Evolutionary conservation across 1,140 invertebrate genomes (phyloP).

Genomic region (Yoshiicerus persimilis): DNA sequence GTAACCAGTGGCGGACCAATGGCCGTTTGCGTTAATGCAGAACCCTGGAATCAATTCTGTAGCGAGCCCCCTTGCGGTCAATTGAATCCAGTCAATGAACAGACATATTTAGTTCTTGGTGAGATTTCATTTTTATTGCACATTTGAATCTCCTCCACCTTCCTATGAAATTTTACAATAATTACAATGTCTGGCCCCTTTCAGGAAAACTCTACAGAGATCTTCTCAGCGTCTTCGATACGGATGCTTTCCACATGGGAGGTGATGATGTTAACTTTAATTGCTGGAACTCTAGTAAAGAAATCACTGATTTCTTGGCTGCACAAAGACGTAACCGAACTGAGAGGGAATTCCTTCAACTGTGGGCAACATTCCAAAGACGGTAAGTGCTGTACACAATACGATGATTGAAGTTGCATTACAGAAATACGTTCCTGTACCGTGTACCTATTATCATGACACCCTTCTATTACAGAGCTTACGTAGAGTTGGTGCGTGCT

Average conservation of each 20-base stretch:
- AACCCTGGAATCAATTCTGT: slow-evolving; percentile 53
- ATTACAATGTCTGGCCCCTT: background rate
- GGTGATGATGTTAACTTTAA: slow-evolving; percentile 55
- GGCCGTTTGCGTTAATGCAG: slow-evolving; percentile 53
- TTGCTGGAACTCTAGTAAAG: slow-evolving; percentile 53
- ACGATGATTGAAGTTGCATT: background rate
- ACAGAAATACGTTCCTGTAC: background rate
- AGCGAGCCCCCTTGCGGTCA: slow-evolving; percentile 50
- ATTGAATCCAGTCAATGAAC: slow-evolving; percentile 51
- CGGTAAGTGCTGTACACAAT: background rate
- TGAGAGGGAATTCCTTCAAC: slow-evolving; percentile 51
- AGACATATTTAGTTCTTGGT: slow-evolving; percentile 51
- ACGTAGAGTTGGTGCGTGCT: slow-evolving; percentile 49
- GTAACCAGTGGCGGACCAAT: slow-evolving; percentile 50
- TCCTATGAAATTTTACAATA: background rate
- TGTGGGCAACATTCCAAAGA: slow-evolving; percentile 52
- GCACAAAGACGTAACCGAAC: slow-evolving; percentile 49
- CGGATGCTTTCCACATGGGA: slow-evolving; percentile 53
- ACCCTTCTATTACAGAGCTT: slow-evolving; percentile 42
- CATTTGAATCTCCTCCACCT: background rate
- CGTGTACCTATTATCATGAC: no score
- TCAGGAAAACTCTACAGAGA: slow-evolving; percentile 49
- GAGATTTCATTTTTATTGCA: background rate
- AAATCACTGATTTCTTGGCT: slow-evolving; percentile 52
- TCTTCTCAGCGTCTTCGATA: slow-evolving; percentile 48